phyloP scores from a whole-genome alignment of 2,113 vertebrate species.

The Oryzias celebensis region DNA sequence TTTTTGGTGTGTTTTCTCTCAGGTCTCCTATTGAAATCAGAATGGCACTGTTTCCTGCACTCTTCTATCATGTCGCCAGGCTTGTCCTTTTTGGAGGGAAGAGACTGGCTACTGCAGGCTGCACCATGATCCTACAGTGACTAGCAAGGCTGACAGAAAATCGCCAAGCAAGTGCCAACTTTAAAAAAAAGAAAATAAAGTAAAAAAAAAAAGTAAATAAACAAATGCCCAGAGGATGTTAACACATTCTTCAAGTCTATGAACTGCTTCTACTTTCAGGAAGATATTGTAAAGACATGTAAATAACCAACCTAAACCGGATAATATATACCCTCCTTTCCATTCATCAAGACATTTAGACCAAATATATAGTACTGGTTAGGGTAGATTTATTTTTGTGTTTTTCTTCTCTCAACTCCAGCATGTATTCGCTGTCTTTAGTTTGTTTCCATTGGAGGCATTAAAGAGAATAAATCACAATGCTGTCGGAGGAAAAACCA shows the following conservation, averaged over 20 bases:
- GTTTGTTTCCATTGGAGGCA: constrained; percentile 71
- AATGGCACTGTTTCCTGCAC: constrained; percentile 98
- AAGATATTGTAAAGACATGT: constrained; percentile 99
- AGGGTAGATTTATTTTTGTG: constrained; percentile 80
- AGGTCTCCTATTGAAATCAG: constrained; percentile 96
- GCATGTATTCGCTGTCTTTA: constrained; percentile 77
- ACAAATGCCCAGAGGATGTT: constrained; percentile 57
- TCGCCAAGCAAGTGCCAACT: constrained; percentile 96
- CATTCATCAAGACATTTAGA: constrained; percentile 89
- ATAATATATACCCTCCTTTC: constrained; percentile 97
- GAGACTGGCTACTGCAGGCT: constrained; percentile 88
- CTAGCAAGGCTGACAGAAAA: constrained; percentile 87
- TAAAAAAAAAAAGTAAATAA: constrained; percentile 24
- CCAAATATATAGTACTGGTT: constrained; percentile 91
- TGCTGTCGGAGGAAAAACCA: constrained; percentile 38
- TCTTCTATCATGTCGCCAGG: constrained; percentile 91
- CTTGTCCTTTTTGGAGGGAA: constrained; percentile 92
- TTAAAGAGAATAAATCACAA: constrained; percentile 53
- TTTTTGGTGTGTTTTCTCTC: constrained; percentile 17
- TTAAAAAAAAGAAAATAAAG: constrained; percentile 56
- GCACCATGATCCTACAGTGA: constrained; percentile 90
- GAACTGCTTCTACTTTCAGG: constrained; percentile 99
- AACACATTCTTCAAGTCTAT: constrained; percentile 88
- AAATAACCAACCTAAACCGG: constrained; percentile 97
- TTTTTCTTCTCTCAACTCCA: constrained; percentile 54